Percentiles rank a stretch among this genome's conserved stretches.
Conservation (phyloP, 2,888 invertebrate genomes). For the Gortyna flavago region DNA sequence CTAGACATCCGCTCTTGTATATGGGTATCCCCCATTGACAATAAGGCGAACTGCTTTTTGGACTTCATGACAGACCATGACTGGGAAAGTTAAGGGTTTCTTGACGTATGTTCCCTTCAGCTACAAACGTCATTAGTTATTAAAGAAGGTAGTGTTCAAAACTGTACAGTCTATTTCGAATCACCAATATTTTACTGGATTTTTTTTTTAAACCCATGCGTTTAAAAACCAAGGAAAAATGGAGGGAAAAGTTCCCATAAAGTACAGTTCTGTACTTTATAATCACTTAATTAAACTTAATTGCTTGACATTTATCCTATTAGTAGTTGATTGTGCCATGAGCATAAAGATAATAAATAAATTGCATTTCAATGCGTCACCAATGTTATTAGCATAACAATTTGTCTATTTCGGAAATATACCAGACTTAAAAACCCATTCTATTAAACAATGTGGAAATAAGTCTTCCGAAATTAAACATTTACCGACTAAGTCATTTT, state of each 20-base stretch:
- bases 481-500: background rate
- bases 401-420: conserved; percentile 11
- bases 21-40: conserved; percentile 26
- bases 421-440: conserved; percentile 2
- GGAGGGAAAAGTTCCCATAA: background rate
- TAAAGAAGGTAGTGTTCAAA: background rate
- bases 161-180: background rate
- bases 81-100: background rate
- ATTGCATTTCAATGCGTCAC: conserved; percentile 2
- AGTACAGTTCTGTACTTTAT: background rate
- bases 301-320: background rate
- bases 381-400: background rate
- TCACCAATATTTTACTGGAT: background rate
- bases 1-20: conserved; percentile 22
- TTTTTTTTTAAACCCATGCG: background rate
- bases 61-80: background rate
- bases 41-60: background rate
- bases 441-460: background rate
- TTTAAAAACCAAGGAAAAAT: background rate
- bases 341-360: conserved; percentile 1
- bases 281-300: conserved; percentile 17
- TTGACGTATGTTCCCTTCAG: background rate
- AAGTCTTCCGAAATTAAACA: conserved; percentile 1
- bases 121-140: background rate
- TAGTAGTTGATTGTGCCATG: background rate